Evolutionary conservation across 2,797 vertebrate genomes (phyloP), one percentile per base, ranked within the genome.

Genomic region (Adrianichthys oophorus): DNA sequence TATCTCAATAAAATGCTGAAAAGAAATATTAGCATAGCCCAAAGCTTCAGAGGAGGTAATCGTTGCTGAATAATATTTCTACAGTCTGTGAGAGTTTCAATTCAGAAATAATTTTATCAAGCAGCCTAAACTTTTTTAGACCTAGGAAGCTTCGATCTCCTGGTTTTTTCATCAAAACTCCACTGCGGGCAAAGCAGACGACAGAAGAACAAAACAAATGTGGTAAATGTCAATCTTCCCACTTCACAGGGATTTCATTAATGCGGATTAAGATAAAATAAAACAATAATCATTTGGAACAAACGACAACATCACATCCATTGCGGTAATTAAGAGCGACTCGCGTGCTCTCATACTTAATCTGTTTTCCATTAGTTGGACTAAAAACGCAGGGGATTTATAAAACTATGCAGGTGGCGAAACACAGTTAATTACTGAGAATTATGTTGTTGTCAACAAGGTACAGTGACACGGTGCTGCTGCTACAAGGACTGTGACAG

Each of bases 311-410:
- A 49, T 45, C 12, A 14, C 21, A 59, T 48, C 15, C 24, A 50
- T 59, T 15, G 18, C 12, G 26, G 61, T 65, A 68, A 68, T 73
- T 52, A 65, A 53, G 44, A 52, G 5, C 51, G 53, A 59, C 17
- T 43, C 19, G 45, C 42, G 19, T 58, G 26, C 42, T 18, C 17
- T 68, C 40, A 43, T 24, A 59, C 48, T 61, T 68, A 51, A 61
- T 70, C 45, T 32, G 45, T 52, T 69, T 62, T 54, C 24, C 44
- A 54, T 58, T 54, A 55, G 42, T 57, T 40, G 16, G 45, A 56
- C 45, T 57, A 29, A 67, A 62, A 65, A 56, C 10, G 26, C 37
- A 17, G 18, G 15, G 29, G 15, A 3, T 50, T 48, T 23, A 54
- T 40, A 16, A 51, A 32, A 23, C 44, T 15, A 14, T 56, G 50